A percentile compares a stretch with the other conserved stretches of the same genome.
Conservation (phyloP, 2,888 invertebrate genomes). For the Nomada ferruginata region DNA sequence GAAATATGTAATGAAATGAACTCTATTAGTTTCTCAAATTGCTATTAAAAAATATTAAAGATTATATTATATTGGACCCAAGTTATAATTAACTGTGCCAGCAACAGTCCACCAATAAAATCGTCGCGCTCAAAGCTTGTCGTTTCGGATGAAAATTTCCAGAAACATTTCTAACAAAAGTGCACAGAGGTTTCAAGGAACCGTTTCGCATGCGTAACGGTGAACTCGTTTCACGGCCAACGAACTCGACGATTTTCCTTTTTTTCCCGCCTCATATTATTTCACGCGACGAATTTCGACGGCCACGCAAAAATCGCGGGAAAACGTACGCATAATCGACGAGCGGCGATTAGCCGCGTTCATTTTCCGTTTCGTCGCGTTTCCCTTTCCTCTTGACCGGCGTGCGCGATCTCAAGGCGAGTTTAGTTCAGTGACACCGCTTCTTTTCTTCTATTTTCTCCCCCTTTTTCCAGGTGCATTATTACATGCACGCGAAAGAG, state of each 20-base stretch:
- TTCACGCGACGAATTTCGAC: no score
- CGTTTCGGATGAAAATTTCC: background rate
- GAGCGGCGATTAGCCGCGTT: conserved; percentile 30
- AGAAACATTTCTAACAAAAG: background rate
- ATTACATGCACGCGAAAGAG: conserved; percentile 60
- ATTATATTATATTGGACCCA: no score
- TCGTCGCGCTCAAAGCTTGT: no score
- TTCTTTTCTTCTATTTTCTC: background rate
- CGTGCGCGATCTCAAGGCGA: conserved; percentile 50
- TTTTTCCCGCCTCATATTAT: background rate
- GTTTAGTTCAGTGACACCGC: conserved; percentile 67
- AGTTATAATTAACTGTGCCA: no score
- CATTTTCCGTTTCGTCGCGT: conserved; percentile 64
- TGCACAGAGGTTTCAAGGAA: background rate
- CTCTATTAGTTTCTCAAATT: no score
- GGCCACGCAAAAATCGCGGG: background rate
- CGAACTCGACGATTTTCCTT: conserved; percentile 14
- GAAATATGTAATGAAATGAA: no score
- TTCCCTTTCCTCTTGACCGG: conserved; percentile 57
- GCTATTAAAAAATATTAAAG: no score
- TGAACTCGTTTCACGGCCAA: conserved; percentile 32
- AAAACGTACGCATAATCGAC: conserved; percentile 5
- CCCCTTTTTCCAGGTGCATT: conserved; percentile 21
- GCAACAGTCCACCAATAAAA: no score
- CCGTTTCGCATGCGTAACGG: conserved; percentile 14